These are phyloP conservation scores for Shinisaurus crocodilurus DNA, from an alignment of 2,113 vertebrate genomes.

Conservation along the genomic window DNA sequence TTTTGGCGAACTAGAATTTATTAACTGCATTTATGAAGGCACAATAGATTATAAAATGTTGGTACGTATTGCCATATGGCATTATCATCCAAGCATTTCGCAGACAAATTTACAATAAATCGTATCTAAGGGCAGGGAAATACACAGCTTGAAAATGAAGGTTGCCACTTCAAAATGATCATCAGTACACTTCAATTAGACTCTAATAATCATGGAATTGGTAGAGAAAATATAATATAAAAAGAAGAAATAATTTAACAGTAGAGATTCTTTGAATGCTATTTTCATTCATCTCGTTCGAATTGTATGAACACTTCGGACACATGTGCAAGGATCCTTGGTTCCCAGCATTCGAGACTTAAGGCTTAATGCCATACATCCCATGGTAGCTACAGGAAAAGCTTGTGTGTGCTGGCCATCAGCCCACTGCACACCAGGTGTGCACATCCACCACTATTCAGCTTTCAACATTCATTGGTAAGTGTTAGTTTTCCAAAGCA, in stretches of 20 bases:
- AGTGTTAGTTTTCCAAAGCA: neutral
- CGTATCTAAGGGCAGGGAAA: neutral
- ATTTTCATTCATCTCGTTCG: neutral
- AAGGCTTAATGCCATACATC: neutral
- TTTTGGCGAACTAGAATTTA: constrained; percentile 3
- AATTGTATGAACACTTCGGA: neutral
- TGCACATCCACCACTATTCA: neutral
- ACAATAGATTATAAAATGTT: neutral
- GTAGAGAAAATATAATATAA: neutral
- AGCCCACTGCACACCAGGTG: neutral
- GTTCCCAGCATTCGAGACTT: neutral
- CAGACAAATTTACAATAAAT: neutral
- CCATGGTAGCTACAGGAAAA: neutral
- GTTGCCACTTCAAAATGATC: neutral
- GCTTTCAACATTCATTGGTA: neutral
- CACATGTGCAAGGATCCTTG: too few species aligned
- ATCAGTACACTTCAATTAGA: too few species aligned
- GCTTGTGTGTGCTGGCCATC: too few species aligned
- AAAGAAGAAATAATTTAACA: neutral
- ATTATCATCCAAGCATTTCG: rapidly evolving
- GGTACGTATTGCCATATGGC: neutral
- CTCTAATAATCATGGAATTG: neutral
- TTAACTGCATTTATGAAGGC: neutral
- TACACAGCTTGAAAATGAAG: neutral
- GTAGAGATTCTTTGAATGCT: neutral